Percentiles rank a stretch among this genome's conserved stretches.
These are phyloP conservation scores for Sphyrna mokarran DNA, from an alignment of 2,113 vertebrate genomes.

Conservation along the genomic window DNA sequence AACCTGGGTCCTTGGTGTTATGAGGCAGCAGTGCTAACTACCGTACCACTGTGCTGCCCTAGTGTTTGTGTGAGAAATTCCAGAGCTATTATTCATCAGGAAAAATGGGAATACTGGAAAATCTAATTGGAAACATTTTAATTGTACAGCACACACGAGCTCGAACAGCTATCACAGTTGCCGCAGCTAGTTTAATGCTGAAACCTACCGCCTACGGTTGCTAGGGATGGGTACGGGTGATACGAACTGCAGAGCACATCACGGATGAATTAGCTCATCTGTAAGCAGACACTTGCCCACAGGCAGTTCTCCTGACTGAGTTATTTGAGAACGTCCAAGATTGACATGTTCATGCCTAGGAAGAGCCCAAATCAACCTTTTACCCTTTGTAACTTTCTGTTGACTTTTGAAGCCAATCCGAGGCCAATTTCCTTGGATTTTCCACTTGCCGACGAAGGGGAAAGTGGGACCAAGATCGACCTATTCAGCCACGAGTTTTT, in stretches of 20 bases:
- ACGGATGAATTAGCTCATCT: not conserved
- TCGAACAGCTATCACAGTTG: not conserved
- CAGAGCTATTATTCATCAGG: not conserved
- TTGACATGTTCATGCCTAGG: not conserved
- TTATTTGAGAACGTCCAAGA: not conserved
- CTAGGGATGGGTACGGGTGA: not conserved
- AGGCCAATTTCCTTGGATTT: not conserved
- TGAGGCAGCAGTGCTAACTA: too few relatives aligned
- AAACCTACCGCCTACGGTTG: not conserved
- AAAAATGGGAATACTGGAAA: not conserved
- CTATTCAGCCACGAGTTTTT: not conserved
- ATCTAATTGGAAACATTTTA: not conserved
- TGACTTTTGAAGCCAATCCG: not conserved
- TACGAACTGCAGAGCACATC: not conserved
- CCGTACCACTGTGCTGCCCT: too few relatives aligned
- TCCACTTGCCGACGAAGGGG: not conserved
- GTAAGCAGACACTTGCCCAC: not conserved
- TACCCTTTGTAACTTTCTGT: not conserved
- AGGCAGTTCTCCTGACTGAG: not conserved
- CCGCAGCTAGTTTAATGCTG: not conserved
- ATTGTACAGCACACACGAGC: not conserved
- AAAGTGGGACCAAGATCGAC: not conserved
- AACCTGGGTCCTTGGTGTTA: too few relatives aligned
- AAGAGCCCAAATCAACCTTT: not conserved
- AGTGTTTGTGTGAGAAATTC: not conserved